Percentiles rank a stretch among this genome's conserved stretches.
Evolutionary conservation across 2,888 invertebrate genomes (phyloP).

Genomic region (Allacma fusca): DNA sequence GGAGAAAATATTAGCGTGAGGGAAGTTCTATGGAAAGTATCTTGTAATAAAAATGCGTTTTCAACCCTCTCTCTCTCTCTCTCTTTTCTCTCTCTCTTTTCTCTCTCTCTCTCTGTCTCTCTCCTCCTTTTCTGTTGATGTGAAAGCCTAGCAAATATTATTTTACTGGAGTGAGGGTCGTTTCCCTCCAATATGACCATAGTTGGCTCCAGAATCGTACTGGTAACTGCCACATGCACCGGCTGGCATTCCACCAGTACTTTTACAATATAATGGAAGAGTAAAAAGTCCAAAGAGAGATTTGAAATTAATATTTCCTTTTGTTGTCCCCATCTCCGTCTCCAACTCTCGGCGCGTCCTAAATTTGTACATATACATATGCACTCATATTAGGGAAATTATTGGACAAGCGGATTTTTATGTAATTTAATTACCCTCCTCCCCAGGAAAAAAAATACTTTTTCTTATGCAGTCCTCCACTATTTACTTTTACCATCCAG

Average conservation of each 20-base stretch:
- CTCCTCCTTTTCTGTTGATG: no score
- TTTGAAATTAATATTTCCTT: conserved; percentile 8
- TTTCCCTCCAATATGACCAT: not conserved
- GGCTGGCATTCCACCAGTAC: not conserved
- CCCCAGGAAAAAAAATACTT: no score
- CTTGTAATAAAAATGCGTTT: conserved; percentile 18
- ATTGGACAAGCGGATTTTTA: conserved; percentile 4
- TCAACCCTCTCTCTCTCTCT: not conserved
- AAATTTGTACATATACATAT: not conserved
- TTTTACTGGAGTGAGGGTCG: no score
- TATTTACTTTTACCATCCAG: no score
- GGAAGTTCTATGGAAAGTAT: not conserved
- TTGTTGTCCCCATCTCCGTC: not conserved
- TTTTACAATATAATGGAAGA: not conserved
- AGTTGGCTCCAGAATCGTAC: not conserved
- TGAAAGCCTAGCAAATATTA: no score
- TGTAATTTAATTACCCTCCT: not conserved
- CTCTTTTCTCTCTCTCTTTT: not conserved
- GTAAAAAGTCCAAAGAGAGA: not conserved
- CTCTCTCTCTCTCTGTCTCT: not conserved
- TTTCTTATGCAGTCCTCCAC: no score
- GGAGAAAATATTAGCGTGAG: not conserved
- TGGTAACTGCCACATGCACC: not conserved
- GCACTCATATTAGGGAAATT: not conserved
- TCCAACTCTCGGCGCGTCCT: not conserved